Evolutionary conservation across 2,113 vertebrate species (phyloP).

Genomic region (Callorhinus ursinus): DNA sequence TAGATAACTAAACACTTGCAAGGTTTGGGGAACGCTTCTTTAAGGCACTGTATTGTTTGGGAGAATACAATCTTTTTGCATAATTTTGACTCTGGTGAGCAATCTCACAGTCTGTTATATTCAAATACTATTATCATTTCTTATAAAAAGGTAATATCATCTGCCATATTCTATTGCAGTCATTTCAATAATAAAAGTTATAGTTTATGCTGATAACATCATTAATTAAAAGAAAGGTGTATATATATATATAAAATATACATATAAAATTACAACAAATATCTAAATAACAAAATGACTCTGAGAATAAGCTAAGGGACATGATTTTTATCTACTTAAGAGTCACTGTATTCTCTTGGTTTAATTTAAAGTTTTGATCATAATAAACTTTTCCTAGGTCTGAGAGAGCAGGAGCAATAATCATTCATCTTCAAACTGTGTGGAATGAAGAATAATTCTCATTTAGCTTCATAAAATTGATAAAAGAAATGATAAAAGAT

Average conservation of each 20-base stretch:
- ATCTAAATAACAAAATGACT: conserved; percentile 19
- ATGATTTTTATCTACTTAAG: conserved; percentile 64
- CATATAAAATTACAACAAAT: conserved; percentile 37
- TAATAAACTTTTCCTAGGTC: conserved; percentile 26
- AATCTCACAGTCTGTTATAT: not conserved
- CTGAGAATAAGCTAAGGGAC: conserved; percentile 24
- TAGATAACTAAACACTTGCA: not conserved
- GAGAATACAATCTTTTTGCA: conserved; percentile 64
- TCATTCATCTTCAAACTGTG: conserved; percentile 31
- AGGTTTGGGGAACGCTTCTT: conserved; percentile 54
- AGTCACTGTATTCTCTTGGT: conserved; percentile 48
- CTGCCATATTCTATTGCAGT: not conserved
- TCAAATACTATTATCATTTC: not conserved
- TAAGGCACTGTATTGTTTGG: conserved; percentile 47
- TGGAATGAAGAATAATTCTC: conserved; percentile 30
- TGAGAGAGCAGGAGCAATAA: conserved; percentile 2
- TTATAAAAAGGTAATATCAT: conserved; percentile 15
- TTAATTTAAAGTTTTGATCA: conserved; percentile 60
- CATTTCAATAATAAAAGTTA: conserved; percentile 43
- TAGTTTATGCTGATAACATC: conserved; percentile 61
- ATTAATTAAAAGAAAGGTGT: conserved; percentile 50
- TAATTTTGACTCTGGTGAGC: conserved; percentile 23
- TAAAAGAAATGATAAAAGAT: not conserved
- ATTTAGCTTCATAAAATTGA: conserved; percentile 47
- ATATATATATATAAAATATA: conserved; percentile 17